Percentiles rank a stretch among this genome's conserved stretches.
These are phyloP conservation scores for Scophthalmus maximus DNA, from an alignment of 2,113 vertebrate genomes.

Conservation along the genomic window DNA sequence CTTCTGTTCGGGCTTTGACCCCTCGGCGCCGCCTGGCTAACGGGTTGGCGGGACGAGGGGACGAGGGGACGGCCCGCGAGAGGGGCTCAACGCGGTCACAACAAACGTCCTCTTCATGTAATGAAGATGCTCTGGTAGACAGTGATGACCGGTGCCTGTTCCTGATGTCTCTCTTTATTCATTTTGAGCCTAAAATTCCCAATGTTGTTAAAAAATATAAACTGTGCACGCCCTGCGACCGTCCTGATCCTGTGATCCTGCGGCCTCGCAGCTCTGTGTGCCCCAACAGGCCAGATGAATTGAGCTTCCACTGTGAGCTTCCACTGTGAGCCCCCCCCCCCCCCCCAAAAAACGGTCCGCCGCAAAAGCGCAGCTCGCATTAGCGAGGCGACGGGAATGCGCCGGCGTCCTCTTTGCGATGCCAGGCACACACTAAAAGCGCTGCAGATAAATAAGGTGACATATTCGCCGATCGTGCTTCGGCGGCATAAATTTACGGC, in stretches of 20 bases:
- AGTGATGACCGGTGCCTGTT: too few species aligned
- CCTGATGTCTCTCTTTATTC: neutral
- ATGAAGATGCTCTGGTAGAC: neutral
- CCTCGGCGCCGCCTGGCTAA: conserved; percentile 31
- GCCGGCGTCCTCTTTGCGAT: conserved; percentile 41
- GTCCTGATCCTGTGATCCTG: too few species aligned
- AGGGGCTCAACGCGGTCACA: conserved; percentile 11
- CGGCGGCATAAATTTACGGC: conserved; percentile 53
- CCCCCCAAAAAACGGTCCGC: too few species aligned
- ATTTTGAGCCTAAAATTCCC: neutral
- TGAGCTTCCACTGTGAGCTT: too few species aligned
- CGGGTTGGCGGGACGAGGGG: too few species aligned
- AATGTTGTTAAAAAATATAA: too few species aligned
- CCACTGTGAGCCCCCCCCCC: too few species aligned
- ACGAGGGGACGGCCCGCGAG: too few species aligned
- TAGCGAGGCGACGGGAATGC: conserved; percentile 36
- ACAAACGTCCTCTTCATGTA: conserved; percentile 20
- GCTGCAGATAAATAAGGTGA: conserved; percentile 43
- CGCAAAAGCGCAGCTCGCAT: conserved; percentile 3
- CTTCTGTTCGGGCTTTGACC: conserved; percentile 67
- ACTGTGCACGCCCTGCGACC: too few species aligned
- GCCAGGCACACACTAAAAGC: conserved; percentile 57
- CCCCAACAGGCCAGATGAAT: too few species aligned
- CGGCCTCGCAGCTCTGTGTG: too few species aligned
- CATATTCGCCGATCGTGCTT: conserved; percentile 53